Evolutionary conservation across 2,113 vertebrate genomes (phyloP).

Genomic region (Cheirogaleus medius): DNA sequence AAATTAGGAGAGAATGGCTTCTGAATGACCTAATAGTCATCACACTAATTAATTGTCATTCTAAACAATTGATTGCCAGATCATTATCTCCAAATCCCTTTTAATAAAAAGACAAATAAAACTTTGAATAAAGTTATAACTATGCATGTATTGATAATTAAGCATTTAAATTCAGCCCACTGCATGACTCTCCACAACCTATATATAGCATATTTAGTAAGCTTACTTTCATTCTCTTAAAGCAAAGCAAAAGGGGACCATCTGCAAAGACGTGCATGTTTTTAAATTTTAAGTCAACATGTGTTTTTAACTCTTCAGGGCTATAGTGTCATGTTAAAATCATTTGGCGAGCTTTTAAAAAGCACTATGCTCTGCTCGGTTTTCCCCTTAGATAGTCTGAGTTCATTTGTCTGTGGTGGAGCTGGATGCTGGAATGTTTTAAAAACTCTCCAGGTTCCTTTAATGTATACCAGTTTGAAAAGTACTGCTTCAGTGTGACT

Average conservation of each 20-base stretch:
- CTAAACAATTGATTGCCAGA: not conserved
- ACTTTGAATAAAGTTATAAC: not conserved
- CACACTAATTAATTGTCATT: not conserved
- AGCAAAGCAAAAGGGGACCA: not conserved
- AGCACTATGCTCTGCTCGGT: not conserved
- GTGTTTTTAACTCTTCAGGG: not conserved
- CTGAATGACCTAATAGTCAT: not conserved
- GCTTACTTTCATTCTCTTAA: not conserved
- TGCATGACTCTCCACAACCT: not conserved
- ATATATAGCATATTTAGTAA: not conserved
- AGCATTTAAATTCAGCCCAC: not conserved
- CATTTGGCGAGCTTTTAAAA: not conserved
- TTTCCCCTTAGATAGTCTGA: not conserved
- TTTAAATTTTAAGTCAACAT: not conserved
- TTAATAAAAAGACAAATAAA: not conserved
- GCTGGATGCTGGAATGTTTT: not conserved
- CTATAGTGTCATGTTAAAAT: not conserved
- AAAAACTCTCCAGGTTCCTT: not conserved
- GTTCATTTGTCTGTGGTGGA: not conserved
- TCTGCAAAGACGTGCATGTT: not conserved
- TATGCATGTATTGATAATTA: not conserved
- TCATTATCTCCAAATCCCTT: not conserved
- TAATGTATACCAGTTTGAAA: not conserved
- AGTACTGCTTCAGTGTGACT: not conserved
- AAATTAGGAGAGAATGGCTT: not conserved